phyloP scores from a whole-genome alignment of 2,888 invertebrate genomes.

The Junonia oenone region DNA sequence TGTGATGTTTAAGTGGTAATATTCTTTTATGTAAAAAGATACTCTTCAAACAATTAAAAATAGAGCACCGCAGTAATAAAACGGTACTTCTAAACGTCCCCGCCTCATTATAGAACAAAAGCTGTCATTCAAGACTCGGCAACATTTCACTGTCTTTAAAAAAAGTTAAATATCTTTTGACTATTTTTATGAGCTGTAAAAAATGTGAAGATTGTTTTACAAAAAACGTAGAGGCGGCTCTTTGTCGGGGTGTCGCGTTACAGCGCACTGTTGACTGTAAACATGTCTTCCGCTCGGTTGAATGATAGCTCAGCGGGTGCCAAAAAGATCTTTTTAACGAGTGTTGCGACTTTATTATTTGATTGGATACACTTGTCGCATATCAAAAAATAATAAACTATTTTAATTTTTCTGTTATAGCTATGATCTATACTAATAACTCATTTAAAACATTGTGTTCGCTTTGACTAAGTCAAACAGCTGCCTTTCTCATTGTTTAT shows the following conservation, averaged over 20 bases:
- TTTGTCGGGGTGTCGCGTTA: conserved; percentile 70
- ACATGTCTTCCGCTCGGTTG: conserved; percentile 69
- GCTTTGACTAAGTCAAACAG: too few relatives aligned
- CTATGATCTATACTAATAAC: too few relatives aligned
- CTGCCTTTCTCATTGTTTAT: too few relatives aligned
- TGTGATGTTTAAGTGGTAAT: conserved; percentile 31
- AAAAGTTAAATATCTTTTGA: conserved; percentile 71
- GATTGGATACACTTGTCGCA: conserved; percentile 28
- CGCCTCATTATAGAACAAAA: conserved; percentile 76
- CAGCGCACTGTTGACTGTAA: conserved; percentile 68
- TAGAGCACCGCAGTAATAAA: conserved; percentile 66
- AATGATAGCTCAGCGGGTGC: conserved; percentile 65
- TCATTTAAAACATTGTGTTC: too few relatives aligned
- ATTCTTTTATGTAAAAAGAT: conserved; percentile 39
- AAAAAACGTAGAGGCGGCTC: conserved; percentile 72
- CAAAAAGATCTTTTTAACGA: conserved; percentile 42
- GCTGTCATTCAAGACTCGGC: conserved; percentile 76
- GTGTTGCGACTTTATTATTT: conserved; percentile 32
- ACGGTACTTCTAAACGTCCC: conserved; percentile 67
- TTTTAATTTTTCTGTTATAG: too few relatives aligned
- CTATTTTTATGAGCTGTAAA: conserved; percentile 77
- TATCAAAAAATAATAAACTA: not conserved
- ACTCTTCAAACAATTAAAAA: conserved; percentile 56
- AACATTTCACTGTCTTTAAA: conserved; percentile 79
- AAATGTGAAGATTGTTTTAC: conserved; percentile 77